Conservation (phyloP, 2,797 vertebrate genomes). For the Eulemur mongoz region DNA sequence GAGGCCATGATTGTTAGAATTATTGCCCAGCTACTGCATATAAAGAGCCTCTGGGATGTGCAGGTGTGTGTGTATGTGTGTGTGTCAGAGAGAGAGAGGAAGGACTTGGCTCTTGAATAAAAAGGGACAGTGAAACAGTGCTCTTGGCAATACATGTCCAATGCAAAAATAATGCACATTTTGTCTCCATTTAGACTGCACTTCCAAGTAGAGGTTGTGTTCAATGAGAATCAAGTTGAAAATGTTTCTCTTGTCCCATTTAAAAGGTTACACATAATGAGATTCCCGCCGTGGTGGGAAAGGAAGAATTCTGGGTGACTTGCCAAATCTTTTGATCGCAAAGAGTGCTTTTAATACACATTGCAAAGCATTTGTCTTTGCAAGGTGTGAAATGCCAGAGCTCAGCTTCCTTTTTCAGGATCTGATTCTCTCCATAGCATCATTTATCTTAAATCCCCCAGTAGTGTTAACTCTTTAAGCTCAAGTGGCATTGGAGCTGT, state of each 20-base stretch:
- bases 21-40: background rate
- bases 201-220: constrained; percentile 53
- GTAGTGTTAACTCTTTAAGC: constrained; percentile 34
- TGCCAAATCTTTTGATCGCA: constrained; percentile 73
- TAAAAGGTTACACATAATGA: constrained; percentile 78
- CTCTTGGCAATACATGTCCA: background rate
- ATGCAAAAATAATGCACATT: constrained; percentile 57
- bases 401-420: constrained; percentile 53
- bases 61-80: background rate
- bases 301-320: constrained; percentile 71
- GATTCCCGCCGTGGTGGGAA: constrained; percentile 56
- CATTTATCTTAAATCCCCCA: constrained; percentile 59
- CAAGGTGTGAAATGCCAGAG: constrained; percentile 71
- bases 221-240: constrained; percentile 67
- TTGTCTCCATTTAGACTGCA: constrained; percentile 59
- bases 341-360: constrained; percentile 64
- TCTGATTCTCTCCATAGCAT: constrained; percentile 50
- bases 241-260: constrained; percentile 72
- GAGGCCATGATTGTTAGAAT: background rate
- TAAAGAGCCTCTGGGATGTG: background rate
- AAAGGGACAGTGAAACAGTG: background rate
- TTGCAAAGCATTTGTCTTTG: constrained; percentile 71
- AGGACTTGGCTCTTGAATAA: background rate
- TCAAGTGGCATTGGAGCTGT: background rate
- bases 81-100: background rate